These are phyloP conservation scores for Tapera naevia DNA, from an alignment of 2,797 vertebrate species.

Conservation along the genomic window DNA sequence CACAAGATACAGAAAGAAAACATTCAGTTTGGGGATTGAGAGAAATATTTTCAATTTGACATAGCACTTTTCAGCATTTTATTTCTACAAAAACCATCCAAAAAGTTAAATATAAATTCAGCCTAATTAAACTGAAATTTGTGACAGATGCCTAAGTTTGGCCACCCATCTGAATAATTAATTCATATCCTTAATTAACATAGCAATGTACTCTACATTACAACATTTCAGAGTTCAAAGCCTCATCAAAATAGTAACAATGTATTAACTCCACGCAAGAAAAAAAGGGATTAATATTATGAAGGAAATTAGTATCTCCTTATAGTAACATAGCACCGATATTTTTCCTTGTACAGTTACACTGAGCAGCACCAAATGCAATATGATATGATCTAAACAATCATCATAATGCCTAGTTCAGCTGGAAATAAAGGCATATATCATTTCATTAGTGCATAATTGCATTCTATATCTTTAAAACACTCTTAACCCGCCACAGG, in stretches of 20 bases:
- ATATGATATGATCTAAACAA: neutral
- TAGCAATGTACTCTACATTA: neutral
- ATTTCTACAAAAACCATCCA: neutral
- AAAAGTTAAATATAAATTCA: neutral
- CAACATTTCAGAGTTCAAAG: neutral
- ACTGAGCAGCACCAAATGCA: neutral
- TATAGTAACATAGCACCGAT: neutral
- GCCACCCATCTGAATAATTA: neutral
- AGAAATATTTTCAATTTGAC: neutral
- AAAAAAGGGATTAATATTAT: neutral
- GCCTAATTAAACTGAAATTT: neutral
- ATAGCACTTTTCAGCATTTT: neutral
- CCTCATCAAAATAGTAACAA: neutral
- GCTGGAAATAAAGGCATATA: neutral
- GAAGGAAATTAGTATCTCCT: neutral
- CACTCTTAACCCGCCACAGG: neutral
- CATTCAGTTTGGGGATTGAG: neutral
- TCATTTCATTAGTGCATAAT: neutral
- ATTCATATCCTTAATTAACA: neutral
- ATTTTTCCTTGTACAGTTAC: neutral
- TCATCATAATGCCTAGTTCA: neutral
- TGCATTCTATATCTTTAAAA: neutral
- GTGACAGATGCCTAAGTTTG: neutral
- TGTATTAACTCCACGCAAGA: neutral
- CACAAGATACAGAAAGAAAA: slow-evolving; percentile 4